These are phyloP conservation scores for Microcebus lehilahytsara DNA, from an alignment of 2,113 vertebrate species.

Conservation along the genomic window DNA sequence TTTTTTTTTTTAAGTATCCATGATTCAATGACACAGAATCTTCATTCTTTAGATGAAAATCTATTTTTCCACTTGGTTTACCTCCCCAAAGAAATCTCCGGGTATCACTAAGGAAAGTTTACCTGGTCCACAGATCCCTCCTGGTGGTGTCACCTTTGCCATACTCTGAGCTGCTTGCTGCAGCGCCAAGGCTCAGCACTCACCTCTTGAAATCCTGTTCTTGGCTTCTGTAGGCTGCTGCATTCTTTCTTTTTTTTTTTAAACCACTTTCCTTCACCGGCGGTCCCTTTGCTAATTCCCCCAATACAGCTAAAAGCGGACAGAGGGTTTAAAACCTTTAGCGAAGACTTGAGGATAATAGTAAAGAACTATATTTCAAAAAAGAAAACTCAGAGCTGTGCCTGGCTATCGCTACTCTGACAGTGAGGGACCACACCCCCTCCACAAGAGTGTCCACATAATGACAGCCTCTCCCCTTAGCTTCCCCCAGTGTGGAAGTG, in stretches of 20 bases:
- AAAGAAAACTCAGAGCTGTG: not conserved
- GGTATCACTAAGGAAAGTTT: not conserved
- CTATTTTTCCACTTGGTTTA: not conserved
- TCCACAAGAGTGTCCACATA: not conserved
- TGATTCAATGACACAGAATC: not conserved
- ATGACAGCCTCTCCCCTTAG: not conserved
- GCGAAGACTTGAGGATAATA: not conserved
- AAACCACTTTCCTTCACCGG: not conserved
- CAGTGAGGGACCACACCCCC: not conserved
- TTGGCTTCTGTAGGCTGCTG: not conserved
- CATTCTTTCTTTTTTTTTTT: not conserved
- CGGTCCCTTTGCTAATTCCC: not conserved
- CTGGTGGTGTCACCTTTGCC: not conserved
- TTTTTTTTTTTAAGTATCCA: not conserved
- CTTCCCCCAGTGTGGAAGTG: not conserved
- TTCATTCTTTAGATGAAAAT: not conserved
- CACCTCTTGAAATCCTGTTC: not conserved
- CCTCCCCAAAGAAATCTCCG: not conserved
- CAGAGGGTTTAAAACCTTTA: not conserved
- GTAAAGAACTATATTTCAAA: not conserved
- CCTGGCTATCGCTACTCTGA: not conserved
- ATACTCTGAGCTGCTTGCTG: not conserved
- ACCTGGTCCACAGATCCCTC: not conserved
- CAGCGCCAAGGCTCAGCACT: not conserved
- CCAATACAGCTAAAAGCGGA: not conserved